Evolutionary conservation across 2,113 vertebrate genomes (phyloP).

Genomic region (Antechinus stuartii): DNA sequence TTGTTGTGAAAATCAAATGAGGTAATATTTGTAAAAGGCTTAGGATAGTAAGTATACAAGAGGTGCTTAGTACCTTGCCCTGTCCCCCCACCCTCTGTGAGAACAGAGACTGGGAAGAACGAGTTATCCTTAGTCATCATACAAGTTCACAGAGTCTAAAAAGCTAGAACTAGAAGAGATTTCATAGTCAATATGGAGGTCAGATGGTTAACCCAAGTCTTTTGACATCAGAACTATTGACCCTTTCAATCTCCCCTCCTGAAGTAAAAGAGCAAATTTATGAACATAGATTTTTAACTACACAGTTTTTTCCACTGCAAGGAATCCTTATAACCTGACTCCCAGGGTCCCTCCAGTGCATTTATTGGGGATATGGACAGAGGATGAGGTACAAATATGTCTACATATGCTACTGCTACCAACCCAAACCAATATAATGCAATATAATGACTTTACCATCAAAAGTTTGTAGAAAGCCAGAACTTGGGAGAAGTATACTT

Average conservation of each 20-base stretch:
- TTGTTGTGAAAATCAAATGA: not conserved
- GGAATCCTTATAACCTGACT: not conserved
- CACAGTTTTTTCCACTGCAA: not conserved
- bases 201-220: not conserved
- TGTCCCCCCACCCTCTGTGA: not conserved
- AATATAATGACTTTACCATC: not conserved
- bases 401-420: not conserved
- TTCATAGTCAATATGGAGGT: not conserved
- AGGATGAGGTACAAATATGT: not conserved
- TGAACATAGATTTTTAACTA: not conserved
- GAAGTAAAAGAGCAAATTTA: not conserved
- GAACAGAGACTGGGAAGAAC: not conserved
- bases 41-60: not conserved
- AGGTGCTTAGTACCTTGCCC: not conserved
- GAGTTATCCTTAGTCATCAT: not conserved
- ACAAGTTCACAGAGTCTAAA: not conserved
- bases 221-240: not conserved
- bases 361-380: not conserved
- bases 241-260: not conserved
- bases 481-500: too few species aligned
- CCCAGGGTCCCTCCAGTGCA: not conserved
- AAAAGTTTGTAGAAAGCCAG: too few species aligned
- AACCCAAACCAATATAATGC: not conserved
- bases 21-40: not conserved
- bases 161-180: not conserved